Evolutionary conservation across 1,140 invertebrate genomes (phyloP), one percentile per base, ranked within the genome.

Genomic region (Hormaphis cornu): DNA sequence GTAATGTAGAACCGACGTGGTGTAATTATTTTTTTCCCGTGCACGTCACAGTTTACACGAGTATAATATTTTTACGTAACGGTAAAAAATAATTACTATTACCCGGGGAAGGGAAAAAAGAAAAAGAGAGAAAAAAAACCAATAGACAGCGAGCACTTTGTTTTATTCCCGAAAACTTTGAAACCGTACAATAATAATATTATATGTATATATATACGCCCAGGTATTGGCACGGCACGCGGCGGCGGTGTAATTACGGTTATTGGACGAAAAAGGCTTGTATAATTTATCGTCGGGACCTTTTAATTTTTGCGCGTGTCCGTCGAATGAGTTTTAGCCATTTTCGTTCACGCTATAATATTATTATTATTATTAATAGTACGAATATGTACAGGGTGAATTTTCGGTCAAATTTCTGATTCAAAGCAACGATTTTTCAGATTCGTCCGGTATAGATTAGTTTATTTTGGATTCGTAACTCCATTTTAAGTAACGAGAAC

Each of bases 241-340:
- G 53, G 30, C 9, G 18, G 54, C 16, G 54, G 20, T 26, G 54
- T 58, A 58, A 58, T 58, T 58, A 58, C 54, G 20, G 33, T 58
- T 58, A 58, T 58, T 58, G 30, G 54, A 58, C 54, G 22, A 24
- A 58, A 58, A 40, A 35, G 54, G 33, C 14, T 58, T 58, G 24
- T 58, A 58, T 58, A 58, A 58, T 58, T 58, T 58, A 58, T 40
- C 22, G 54, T 58, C 20, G 14, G 16, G 54, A 24, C 54, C 44
- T 40, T 58, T 58, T 58, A 58, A 58, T 58, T 58, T 58, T 58
- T 37, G 54, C 54, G 54, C 40, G 54, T 58, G 40, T 58, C 54
- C 54, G 4, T 40, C 33, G 20, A 58, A 58, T 58, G 54, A 58
- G 35, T 58, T 58, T 58, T 58, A 58, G 35, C 53, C 20, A 56